Percentiles rank a stretch among this genome's conserved stretches.
phyloP scores from a whole-genome alignment of 92 coral and sea anemone species.

The Epizoanthus scotinus region DNA sequence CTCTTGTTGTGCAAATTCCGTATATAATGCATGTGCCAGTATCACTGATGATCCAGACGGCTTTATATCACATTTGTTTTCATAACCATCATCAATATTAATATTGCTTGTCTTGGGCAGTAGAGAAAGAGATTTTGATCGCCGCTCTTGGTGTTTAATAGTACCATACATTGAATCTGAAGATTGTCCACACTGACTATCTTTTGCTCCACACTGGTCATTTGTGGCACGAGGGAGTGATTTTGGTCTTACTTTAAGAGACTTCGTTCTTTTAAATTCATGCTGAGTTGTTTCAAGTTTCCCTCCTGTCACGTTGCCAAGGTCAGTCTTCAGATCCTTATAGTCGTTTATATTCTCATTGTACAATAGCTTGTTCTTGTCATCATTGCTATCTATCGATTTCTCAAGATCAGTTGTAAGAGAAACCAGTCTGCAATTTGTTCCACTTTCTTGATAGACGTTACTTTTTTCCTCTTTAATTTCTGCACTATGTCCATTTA shows the following conservation, averaged over 20 bases:
- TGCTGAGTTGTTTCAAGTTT: neutral
- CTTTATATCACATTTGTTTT: slow-evolving; percentile 11
- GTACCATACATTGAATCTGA: neutral
- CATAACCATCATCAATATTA: slow-evolving; percentile 2
- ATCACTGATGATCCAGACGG: neutral
- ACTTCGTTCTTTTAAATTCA: slow-evolving; percentile 1
- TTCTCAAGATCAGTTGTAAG: slow-evolving; percentile 32
- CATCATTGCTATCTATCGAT: neutral
- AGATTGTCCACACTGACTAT: neutral
- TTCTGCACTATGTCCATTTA: neutral
- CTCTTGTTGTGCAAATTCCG: slow-evolving; percentile 10
- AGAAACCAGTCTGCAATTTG: slow-evolving; percentile 8
- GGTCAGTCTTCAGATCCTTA: slow-evolving; percentile 16
- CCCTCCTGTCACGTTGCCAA: slow-evolving; percentile 4
- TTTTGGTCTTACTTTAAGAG: neutral
- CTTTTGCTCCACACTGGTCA: too few species aligned
- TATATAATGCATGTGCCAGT: slow-evolving; percentile 14
- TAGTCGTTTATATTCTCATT: slow-evolving; percentile 11
- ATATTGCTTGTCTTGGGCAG: neutral
- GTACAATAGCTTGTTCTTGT: neutral
- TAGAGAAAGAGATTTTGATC: slow-evolving; percentile 20
- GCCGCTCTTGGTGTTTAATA: neutral
- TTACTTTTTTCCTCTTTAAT: slow-evolving; percentile 14
- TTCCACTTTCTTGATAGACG: neutral
- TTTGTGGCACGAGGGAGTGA: slow-evolving; percentile 17